A percentile compares a stretch with the other conserved stretches of the same genome.
These are phyloP conservation scores for Champsocephalus esox DNA, from an alignment of 2,797 vertebrate species.

Conservation along the genomic window DNA sequence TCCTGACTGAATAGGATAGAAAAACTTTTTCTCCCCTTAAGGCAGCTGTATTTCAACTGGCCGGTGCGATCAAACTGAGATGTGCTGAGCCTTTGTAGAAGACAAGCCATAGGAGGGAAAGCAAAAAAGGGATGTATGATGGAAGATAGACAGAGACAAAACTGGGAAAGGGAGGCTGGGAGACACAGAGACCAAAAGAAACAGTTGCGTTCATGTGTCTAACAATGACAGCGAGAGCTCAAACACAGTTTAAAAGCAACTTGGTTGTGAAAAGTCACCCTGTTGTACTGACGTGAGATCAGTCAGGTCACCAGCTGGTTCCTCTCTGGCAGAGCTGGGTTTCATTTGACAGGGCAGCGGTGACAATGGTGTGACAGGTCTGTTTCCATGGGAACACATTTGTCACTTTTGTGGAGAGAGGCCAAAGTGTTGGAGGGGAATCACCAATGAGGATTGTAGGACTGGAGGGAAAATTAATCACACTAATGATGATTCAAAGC, in stretches of 20 bases:
- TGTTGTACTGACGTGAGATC: constrained; percentile 75
- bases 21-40: constrained; percentile 19
- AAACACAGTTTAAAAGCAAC: constrained; percentile 60
- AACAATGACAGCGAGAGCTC: constrained; percentile 58
- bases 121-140: constrained; percentile 22
- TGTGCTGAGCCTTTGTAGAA: constrained; percentile 44
- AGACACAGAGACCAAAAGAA: constrained; percentile 52
- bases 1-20: constrained; percentile 29
- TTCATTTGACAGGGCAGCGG: constrained; percentile 70
- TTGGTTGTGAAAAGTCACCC: constrained; percentile 72
- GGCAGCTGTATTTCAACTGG: constrained; percentile 48
- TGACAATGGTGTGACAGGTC: constrained; percentile 78
- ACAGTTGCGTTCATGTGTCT: constrained; percentile 47
- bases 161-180: constrained; percentile 19
- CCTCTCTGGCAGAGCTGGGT: constrained; percentile 69
- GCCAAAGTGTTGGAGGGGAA: constrained; percentile 67
- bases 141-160: constrained; percentile 40
- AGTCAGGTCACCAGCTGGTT: constrained; percentile 81
- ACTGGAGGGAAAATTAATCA: constrained; percentile 74
- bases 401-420: constrained; percentile 59
- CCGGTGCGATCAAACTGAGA: constrained; percentile 44
- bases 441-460: constrained; percentile 67
- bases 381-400: constrained; percentile 82
- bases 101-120: constrained; percentile 28
- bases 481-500: constrained; percentile 76